Evolutionary conservation across 2,113 vertebrate species (phyloP).

Genomic region (Hippocampus mohnikei): DNA sequence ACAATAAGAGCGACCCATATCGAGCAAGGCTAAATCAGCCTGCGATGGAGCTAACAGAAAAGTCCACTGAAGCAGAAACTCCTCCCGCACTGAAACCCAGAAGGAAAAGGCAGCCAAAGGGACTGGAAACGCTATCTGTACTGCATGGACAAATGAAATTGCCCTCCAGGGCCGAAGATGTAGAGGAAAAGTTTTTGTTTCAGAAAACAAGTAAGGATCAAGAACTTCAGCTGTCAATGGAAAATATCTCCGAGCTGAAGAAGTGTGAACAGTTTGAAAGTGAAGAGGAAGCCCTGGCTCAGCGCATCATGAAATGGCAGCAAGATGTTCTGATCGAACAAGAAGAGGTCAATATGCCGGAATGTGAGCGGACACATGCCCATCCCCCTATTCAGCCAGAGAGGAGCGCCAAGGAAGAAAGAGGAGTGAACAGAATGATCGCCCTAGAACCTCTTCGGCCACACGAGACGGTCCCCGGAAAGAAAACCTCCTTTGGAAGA

Average conservation of each 20-base stretch:
- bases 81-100: neutral
- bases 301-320: conserved; percentile 76
- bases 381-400: conserved; percentile 21
- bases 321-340: conserved; percentile 71
- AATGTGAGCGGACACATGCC: conserved; percentile 47
- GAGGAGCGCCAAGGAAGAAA: conserved; percentile 11
- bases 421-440: neutral
- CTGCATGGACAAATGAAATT: conserved; percentile 15
- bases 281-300: conserved; percentile 70
- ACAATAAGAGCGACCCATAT: conserved; percentile 14
- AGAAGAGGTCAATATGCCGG: conserved; percentile 36
- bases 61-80: conserved; percentile 6
- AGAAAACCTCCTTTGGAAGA: conserved; percentile 6
- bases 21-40: neutral
- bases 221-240: conserved; percentile 68
- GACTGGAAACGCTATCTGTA: conserved; percentile 12
- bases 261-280: conserved; percentile 63
- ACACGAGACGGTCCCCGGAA: conserved; percentile 5
- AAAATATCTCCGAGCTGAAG: conserved; percentile 69
- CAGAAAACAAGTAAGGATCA: conserved; percentile 42
- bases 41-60: neutral
- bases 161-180: conserved; percentile 23
- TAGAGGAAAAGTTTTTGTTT: conserved; percentile 50
- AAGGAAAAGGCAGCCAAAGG: conserved; percentile 10
- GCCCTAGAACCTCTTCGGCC: conserved; percentile 8